Evolutionary conservation across 2,113 vertebrate genomes (phyloP).

Genomic region (Sander lucioperca): DNA sequence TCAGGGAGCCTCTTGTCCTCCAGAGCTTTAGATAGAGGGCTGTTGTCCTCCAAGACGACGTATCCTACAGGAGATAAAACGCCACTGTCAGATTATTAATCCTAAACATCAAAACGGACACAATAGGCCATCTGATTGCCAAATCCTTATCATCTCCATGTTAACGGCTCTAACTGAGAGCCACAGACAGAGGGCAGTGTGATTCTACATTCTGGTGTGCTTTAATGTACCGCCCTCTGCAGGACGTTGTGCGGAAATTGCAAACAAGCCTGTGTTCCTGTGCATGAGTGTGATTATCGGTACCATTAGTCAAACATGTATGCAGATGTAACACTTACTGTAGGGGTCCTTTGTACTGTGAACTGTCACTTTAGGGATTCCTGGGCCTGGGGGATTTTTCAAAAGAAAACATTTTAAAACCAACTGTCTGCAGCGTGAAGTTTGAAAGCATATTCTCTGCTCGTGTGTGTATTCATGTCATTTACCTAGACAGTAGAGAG

Average conservation of each 20-base stretch:
- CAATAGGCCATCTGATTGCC: too few species aligned
- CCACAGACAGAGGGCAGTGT: conserved; percentile 66
- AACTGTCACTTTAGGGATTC: conserved; percentile 85
- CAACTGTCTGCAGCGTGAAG: conserved; percentile 6
- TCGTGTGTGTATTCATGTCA: background rate
- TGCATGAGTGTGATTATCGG: background rate
- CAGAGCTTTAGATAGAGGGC: conserved; percentile 75
- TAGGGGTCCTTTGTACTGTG: conserved; percentile 83
- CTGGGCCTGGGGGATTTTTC: conserved; percentile 79
- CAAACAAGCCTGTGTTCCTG: conserved; percentile 5
- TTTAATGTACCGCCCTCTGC: conserved; percentile 37
- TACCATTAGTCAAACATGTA: conserved; percentile 31
- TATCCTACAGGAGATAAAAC: conserved; percentile 74
- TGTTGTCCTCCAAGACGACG: conserved; percentile 85
- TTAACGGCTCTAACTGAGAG: conserved; percentile 8
- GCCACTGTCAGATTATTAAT: background rate
- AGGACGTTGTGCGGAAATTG: conserved; percentile 42
- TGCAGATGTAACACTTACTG: conserved; percentile 78
- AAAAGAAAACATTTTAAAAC: conserved; percentile 42
- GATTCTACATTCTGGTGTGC: background rate
- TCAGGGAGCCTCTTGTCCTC: conserved; percentile 81
- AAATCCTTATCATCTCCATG: background rate
- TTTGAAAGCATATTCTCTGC: background rate
- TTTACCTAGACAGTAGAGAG: conserved; percentile 86
- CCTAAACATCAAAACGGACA: background rate